Conservation (phyloP, 2,797 vertebrate species). For the Rhabdomys pumilio region DNA sequence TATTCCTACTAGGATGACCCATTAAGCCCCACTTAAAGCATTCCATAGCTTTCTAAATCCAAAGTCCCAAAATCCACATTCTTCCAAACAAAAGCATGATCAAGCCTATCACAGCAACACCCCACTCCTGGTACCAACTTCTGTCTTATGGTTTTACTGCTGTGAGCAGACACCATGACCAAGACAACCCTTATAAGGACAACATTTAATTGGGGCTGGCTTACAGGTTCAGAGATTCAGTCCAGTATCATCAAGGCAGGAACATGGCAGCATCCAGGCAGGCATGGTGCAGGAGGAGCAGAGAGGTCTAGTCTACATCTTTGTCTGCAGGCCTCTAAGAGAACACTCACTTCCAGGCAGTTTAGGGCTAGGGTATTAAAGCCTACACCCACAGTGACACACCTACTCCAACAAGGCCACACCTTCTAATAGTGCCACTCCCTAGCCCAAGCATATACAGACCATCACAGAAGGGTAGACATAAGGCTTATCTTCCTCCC, state of each 20-base stretch:
- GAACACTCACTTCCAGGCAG: not conserved
- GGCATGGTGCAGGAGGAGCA: not conserved
- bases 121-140: no score
- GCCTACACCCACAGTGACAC: not conserved
- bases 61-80: no score
- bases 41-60: no score
- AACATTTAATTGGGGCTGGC: not conserved
- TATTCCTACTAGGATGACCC: no score
- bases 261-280: not conserved
- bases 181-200: no score
- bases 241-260: not conserved
- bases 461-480: not conserved
- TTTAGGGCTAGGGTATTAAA: not conserved
- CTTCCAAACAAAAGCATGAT: no score
- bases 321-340: not conserved
- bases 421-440: not conserved
- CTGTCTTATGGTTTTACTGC: no score
- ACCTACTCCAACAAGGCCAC: not conserved
- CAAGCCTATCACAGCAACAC: no score
- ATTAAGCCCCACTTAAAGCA: no score
- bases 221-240: not conserved
- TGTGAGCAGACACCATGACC: no score
- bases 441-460: not conserved
- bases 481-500: not conserved
- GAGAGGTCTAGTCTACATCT: not conserved